Conservation (phyloP, 2,888 invertebrate genomes). For the Pocota personata region DNA sequence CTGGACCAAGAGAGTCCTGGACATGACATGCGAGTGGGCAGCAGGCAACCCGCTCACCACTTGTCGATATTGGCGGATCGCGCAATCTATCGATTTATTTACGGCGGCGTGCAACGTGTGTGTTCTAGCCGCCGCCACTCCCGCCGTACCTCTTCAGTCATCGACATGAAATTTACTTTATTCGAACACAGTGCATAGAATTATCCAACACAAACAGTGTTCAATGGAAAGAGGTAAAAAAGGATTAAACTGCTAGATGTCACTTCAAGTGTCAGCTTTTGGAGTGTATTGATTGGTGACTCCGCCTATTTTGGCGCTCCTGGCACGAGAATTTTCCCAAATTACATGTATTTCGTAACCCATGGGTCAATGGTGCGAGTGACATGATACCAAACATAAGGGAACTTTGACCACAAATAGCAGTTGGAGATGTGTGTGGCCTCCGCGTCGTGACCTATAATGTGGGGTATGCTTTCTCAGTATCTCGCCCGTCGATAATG, state of each 20-base stretch:
- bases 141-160: neutral
- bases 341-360: slow-evolving; percentile 59
- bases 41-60: slow-evolving; percentile 43
- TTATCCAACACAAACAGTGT: no score
- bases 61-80: slow-evolving; percentile 60
- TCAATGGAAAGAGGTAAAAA: neutral
- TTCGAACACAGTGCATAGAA: neutral
- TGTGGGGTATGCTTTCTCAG: slow-evolving; percentile 29
- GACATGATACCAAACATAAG: slow-evolving; percentile 47
- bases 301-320: slow-evolving; percentile 55
- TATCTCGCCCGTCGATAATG: slow-evolving; percentile 62
- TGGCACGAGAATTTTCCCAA: slow-evolving; percentile 42
- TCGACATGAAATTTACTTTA: neutral
- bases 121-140: slow-evolving; percentile 31
- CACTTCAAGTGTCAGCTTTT: slow-evolving; percentile 61
- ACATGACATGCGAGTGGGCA: slow-evolving; percentile 50
- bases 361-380: slow-evolving; percentile 5
- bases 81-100: slow-evolving; percentile 67
- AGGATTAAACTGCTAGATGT: slow-evolving; percentile 13
- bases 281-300: slow-evolving; percentile 46
- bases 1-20: slow-evolving; percentile 18
- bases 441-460: slow-evolving; percentile 32
- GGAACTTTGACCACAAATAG: slow-evolving; percentile 56
- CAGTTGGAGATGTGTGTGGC: slow-evolving; percentile 21
- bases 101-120: slow-evolving; percentile 60